These are phyloP conservation scores for Eclectus roratus DNA, from an alignment of 2,113 vertebrate genomes.

Conservation along the genomic window DNA sequence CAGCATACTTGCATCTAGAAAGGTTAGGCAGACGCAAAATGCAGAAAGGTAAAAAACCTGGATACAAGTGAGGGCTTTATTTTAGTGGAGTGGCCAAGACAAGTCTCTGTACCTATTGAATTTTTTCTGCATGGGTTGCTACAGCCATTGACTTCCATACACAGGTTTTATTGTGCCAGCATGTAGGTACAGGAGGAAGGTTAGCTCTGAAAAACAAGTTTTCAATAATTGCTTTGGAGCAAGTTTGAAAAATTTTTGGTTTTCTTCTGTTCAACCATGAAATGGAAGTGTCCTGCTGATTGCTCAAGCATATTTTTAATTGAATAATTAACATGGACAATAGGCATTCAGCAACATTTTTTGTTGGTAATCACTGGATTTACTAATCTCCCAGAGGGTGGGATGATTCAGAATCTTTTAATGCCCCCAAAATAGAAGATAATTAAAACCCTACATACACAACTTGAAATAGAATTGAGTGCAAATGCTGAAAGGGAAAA, in stretches of 20 bases:
- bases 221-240: conserved; percentile 34
- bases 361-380: conserved; percentile 42
- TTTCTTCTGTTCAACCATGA: neutral
- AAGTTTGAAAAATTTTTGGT: conserved; percentile 25
- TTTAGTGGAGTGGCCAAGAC: neutral
- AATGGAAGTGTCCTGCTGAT: conserved; percentile 51
- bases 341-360: neutral
- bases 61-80: neutral
- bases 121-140: neutral
- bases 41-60: neutral
- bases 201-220: neutral
- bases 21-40: neutral
- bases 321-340: conserved; percentile 51
- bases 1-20: neutral
- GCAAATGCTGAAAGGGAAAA: neutral
- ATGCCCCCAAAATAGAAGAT: conserved; percentile 30
- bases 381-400: conserved; percentile 58
- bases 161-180: neutral
- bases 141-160: neutral
- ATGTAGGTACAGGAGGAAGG: neutral
- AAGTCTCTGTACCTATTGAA: neutral
- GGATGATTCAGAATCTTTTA: conserved; percentile 52
- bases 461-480: conserved; percentile 36
- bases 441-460: conserved; percentile 18
- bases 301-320: conserved; percentile 48